Evolutionary conservation across 2,888 invertebrate genomes (phyloP).

Genomic region (Oscheius myriophilus): DNA sequence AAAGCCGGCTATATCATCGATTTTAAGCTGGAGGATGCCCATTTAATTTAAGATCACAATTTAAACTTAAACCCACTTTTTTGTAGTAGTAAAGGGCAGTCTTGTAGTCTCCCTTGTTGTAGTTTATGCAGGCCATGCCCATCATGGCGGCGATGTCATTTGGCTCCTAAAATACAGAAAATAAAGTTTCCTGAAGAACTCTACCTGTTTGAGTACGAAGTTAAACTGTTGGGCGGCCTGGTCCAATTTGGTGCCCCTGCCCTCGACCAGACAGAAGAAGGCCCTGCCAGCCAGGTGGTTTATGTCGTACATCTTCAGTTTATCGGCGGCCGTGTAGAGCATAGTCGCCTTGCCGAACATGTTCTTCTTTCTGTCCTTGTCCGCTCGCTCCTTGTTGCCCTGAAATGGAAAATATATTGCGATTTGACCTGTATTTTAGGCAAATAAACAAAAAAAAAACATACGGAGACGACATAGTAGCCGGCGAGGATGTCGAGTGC

Average conservation of each 20-base stretch:
- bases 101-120: conserved; percentile 91
- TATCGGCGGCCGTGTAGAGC: conserved; percentile 97
- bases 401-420: conserved; percentile 71
- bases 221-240: conserved; percentile 99
- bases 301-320: conserved; percentile 99
- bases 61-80: conserved; percentile 77
- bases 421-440: conserved; percentile 1
- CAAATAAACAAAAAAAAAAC: background rate
- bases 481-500: conserved; percentile 97
- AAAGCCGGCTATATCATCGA: too few relatives aligned
- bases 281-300: conserved; percentile 97
- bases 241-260: conserved; percentile 80
- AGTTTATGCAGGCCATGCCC: conserved; percentile 98
- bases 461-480: conserved; percentile 84
- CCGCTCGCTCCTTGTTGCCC: conserved; percentile 89
- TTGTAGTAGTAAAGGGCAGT: conserved; percentile 96
- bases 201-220: conserved; percentile 88
- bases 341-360: conserved; percentile 94
- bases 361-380: conserved; percentile 87
- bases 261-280: conserved; percentile 93
- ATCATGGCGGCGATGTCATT: conserved; percentile 95
- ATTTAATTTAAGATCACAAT: background rate
- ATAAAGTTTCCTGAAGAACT: background rate
- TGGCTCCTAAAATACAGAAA: conserved; percentile 74
- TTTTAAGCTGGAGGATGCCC: background rate